phyloP scores from a whole-genome alignment of 2,888 invertebrate genomes.

The Ischnus inquisitorius region DNA sequence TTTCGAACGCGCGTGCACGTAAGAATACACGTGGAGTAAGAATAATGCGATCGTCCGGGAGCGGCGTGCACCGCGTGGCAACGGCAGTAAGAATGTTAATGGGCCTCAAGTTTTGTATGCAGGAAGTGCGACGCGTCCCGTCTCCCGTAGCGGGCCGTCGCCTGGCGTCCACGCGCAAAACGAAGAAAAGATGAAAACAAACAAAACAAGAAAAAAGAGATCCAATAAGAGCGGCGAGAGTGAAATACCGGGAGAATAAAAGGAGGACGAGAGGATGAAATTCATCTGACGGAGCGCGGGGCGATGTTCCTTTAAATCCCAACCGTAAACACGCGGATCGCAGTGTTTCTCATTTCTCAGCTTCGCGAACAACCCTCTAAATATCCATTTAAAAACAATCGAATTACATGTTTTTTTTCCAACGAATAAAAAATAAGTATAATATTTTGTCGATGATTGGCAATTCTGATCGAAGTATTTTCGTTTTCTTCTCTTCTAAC shows the following conservation, averaged over 20 bases:
- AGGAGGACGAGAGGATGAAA: conserved; percentile 66
- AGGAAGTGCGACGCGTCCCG: conserved; percentile 78
- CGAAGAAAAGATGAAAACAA: conserved; percentile 71
- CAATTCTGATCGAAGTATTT: too few relatives aligned
- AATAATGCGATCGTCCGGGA: conserved; percentile 71
- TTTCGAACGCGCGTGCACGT: conserved; percentile 26
- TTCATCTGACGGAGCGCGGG: conserved; percentile 70
- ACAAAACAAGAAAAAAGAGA: conserved; percentile 67
- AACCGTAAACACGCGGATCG: conserved; percentile 75
- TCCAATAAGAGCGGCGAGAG: conserved; percentile 73
- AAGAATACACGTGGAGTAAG: conserved; percentile 67
- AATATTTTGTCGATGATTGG: too few relatives aligned
- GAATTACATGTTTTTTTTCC: too few relatives aligned
- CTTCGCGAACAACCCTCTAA: neutral
- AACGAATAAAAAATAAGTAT: too few relatives aligned
- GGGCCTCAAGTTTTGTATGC: conserved; percentile 78
- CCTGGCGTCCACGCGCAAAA: conserved; percentile 75
- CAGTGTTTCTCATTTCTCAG: conserved; percentile 76
- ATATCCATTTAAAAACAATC: too few relatives aligned
- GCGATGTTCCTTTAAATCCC: conserved; percentile 74
- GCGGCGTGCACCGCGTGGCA: conserved; percentile 67
- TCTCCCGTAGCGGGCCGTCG: conserved; percentile 76
- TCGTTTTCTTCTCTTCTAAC: too few relatives aligned
- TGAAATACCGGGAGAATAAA: conserved; percentile 70
- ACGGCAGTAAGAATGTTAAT: conserved; percentile 76